These are phyloP conservation scores for Cheilosia pagana DNA, from an alignment of 2,888 invertebrate species.

Conservation along the genomic window DNA sequence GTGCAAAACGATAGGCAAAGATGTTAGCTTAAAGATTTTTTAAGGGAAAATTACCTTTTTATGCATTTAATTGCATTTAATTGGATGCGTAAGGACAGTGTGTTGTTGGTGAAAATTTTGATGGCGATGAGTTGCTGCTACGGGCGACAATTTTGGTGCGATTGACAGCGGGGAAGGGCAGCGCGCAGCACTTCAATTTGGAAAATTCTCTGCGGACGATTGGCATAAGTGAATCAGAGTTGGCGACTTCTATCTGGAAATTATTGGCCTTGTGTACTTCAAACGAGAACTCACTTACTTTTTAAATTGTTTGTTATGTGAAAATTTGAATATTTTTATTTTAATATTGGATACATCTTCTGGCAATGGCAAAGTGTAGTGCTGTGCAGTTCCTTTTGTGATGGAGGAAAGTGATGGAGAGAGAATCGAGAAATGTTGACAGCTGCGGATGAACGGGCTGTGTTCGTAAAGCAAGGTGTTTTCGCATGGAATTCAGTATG, in stretches of 20 bases:
- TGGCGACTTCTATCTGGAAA: background rate
- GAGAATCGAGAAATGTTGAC: slow-evolving; percentile 43
- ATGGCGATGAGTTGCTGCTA: slow-evolving; percentile 67
- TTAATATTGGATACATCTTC: slow-evolving; percentile 53
- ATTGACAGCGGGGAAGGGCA: slow-evolving; percentile 52
- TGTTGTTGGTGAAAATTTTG: slow-evolving; percentile 36
- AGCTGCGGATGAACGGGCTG: slow-evolving; percentile 13
- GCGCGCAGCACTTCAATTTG: slow-evolving; percentile 63
- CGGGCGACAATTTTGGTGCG: slow-evolving; percentile 16
- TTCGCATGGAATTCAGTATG: slow-evolving; percentile 18
- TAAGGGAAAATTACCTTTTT: slow-evolving; percentile 58
- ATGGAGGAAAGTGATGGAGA: slow-evolving; percentile 58
- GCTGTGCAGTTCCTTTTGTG: slow-evolving; percentile 57
- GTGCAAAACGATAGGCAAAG: background rate
- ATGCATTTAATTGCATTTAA: slow-evolving; percentile 42
- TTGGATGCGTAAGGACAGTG: background rate
- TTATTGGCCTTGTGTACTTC: slow-evolving; percentile 1
- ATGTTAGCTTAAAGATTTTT: background rate
- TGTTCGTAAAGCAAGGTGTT: slow-evolving; percentile 19
- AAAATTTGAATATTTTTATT: slow-evolving; percentile 41
- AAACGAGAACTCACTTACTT: slow-evolving; percentile 48
- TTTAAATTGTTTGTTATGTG: slow-evolving; percentile 24
- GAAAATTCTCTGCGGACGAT: slow-evolving; percentile 52
- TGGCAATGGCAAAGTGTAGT: slow-evolving; percentile 32
- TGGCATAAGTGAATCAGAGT: slow-evolving; percentile 14